These are phyloP conservation scores for Chamaea fasciata DNA, from an alignment of 2,113 vertebrate genomes.

Conservation along the genomic window DNA sequence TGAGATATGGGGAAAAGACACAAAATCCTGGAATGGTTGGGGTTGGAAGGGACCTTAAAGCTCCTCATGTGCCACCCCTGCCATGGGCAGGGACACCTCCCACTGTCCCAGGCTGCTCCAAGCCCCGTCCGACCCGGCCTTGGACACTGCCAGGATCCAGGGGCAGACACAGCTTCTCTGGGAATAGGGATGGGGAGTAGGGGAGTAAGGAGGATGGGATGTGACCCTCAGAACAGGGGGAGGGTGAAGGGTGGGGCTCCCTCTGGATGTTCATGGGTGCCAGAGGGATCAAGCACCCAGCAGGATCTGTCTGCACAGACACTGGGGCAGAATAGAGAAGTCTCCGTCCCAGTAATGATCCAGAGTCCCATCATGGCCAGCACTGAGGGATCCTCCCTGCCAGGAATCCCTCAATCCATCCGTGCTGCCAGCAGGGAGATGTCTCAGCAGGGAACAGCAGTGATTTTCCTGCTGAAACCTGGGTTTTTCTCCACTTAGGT, in stretches of 20 bases:
- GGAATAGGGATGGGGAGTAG: not conserved
- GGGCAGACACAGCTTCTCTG: not conserved
- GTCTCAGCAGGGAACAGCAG: not conserved
- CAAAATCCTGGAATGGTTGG: not conserved
- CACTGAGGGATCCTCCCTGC: not conserved
- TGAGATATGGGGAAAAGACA: not conserved
- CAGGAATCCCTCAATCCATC: not conserved
- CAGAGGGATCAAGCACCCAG: not conserved
- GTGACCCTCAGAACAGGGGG: not conserved
- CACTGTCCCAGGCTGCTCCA: not conserved
- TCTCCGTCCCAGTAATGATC: not conserved
- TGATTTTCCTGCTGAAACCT: not conserved
- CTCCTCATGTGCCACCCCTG: not conserved
- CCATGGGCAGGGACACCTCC: not conserved
- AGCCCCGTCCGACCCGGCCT: not conserved
- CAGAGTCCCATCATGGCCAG: not conserved
- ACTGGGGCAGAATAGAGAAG: not conserved
- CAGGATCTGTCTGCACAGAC: not conserved
- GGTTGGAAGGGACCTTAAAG: not conserved
- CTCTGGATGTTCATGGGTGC: accelerated
- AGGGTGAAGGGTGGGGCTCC: not conserved
- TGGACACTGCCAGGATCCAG: not conserved
- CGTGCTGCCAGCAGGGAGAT: not conserved
- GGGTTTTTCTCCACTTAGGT: not conserved
- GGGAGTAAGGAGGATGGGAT: not conserved